These are phyloP conservation scores for Trididemnum miniatum DNA, from an alignment of 23 tunicate species.

Conservation along the genomic window DNA sequence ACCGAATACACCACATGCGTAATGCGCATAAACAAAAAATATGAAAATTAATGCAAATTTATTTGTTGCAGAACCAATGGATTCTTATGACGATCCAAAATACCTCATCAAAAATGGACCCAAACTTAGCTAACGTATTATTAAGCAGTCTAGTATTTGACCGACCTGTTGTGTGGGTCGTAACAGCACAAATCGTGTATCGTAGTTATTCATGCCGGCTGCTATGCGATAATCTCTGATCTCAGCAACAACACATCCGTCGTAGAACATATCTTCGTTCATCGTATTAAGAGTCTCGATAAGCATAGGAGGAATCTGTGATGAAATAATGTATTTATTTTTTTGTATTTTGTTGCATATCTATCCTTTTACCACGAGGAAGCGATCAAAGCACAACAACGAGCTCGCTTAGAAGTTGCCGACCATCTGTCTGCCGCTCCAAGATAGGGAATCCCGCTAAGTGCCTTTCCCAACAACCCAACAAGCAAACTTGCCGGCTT, in stretches of 20 bases:
- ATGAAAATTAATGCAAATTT: not conserved
- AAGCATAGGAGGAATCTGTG: conserved; percentile 77
- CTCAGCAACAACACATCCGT: conserved; percentile 76
- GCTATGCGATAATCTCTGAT: conserved; percentile 82
- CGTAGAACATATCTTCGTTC: conserved; percentile 38
- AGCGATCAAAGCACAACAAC: no score
- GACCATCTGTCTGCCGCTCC: no score
- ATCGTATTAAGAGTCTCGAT: conserved; percentile 28
- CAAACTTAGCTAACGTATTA: not conserved
- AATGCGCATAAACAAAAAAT: no score
- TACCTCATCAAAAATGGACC: not conserved
- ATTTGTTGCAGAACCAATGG: conserved; percentile 3
- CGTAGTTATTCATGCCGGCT: conserved; percentile 34
- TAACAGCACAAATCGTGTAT: conserved; percentile 61
- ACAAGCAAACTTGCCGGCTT: no score
- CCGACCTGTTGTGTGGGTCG: conserved; percentile 81
- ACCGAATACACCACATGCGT: no score
- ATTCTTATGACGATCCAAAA: conserved; percentile 14
- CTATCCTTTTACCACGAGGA: no score
- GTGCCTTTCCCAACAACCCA: no score
- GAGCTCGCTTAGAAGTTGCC: no score
- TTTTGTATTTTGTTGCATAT: no score
- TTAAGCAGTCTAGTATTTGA: not conserved
- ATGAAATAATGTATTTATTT: no score
- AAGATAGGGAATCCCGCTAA: no score